Percentiles rank a stretch among this genome's conserved stretches.
These are phyloP conservation scores for Oscheius sp. DNA, from an alignment of 2,888 invertebrate genomes.

Conservation along the genomic window DNA sequence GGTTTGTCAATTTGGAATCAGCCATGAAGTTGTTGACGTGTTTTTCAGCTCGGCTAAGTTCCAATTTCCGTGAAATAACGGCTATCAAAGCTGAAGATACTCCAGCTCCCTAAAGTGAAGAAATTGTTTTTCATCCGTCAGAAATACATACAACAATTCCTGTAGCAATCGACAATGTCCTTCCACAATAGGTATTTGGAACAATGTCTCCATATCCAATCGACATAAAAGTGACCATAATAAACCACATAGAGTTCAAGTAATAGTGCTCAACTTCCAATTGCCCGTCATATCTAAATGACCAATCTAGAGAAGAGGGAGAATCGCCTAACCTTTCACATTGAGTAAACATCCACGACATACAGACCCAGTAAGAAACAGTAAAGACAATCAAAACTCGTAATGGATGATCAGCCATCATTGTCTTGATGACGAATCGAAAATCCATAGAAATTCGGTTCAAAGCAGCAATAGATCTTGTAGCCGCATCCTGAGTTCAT, in stretches of 20 bases:
- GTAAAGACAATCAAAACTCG: constrained; percentile 93
- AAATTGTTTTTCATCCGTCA: neutral
- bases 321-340: constrained; percentile 86
- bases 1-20: constrained; percentile 99
- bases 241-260: constrained; percentile 70
- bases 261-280: constrained; percentile 66
- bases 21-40: constrained; percentile 99
- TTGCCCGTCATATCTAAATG: constrained; percentile 55
- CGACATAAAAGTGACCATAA: constrained; percentile 90
- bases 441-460: constrained; percentile 88
- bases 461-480: constrained; percentile 76
- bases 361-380: constrained; percentile 99
- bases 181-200: constrained; percentile 99
- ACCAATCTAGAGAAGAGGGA: neutral
- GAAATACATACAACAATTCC: constrained; percentile 93
- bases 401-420: constrained; percentile 99
- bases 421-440: constrained; percentile 91
- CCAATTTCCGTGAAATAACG: constrained; percentile 97
- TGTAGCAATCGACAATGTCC: constrained; percentile 97
- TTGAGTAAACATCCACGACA: constrained; percentile 94
- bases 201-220: constrained; percentile 81
- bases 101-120: constrained; percentile 92
- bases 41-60: constrained; percentile 94
- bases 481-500: constrained; percentile 92
- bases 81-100: constrained; percentile 99